Percentiles rank a stretch among this genome's conserved stretches.
phyloP scores from a whole-genome alignment of 1,140 invertebrate genomes.

The Rhagoletis pomonella region DNA sequence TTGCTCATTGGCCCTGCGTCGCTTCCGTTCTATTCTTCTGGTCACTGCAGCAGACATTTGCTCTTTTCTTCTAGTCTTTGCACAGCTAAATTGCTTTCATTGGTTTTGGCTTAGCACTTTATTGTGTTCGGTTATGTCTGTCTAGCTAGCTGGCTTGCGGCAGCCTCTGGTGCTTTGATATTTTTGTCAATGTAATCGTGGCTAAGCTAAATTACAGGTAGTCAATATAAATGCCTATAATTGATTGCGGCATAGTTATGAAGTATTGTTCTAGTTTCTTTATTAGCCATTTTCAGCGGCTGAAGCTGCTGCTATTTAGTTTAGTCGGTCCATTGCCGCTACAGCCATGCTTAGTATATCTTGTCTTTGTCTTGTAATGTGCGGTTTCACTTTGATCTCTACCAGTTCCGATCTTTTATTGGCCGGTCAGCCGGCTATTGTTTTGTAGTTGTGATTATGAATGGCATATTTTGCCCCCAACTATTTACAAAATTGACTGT shows the following conservation, averaged over 20 bases:
- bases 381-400: constrained; percentile 48
- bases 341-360: neutral
- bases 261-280: constrained; percentile 51
- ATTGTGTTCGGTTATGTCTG: neutral
- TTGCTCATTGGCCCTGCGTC: constrained; percentile 5
- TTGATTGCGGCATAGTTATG: constrained; percentile 52
- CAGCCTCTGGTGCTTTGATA: constrained; percentile 19
- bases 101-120: neutral
- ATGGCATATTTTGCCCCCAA: constrained; percentile 43
- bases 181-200: constrained; percentile 54
- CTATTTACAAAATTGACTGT: constrained; percentile 44
- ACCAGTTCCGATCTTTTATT: constrained; percentile 27
- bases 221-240: constrained; percentile 51
- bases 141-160: neutral
- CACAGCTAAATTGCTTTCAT: too few species aligned
- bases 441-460: constrained; percentile 46
- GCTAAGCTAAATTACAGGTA: constrained; percentile 52
- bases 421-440: neutral
- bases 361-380: neutral
- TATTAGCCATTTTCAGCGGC: constrained; percentile 46
- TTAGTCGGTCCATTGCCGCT: neutral
- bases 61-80: neutral
- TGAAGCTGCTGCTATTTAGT: neutral
- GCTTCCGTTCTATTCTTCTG: constrained; percentile 48
- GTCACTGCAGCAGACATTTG: neutral